Base-by-base conservation (phyloP, 2,888 invertebrate species). In the Melanotus villosus region DNA sequence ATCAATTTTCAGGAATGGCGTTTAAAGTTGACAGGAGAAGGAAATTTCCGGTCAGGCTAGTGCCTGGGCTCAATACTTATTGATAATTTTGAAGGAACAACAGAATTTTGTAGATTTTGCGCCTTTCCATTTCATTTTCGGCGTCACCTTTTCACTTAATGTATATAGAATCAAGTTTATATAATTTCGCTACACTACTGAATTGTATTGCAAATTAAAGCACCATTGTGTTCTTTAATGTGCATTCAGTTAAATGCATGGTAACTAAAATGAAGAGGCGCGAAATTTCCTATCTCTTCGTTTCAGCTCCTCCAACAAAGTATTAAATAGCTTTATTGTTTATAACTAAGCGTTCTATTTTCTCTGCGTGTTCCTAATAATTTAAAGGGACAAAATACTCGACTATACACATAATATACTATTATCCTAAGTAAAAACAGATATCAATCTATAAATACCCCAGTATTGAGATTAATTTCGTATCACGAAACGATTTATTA, bases 181-280 rank as follows among this genome's bases (percentile, higher is more conserved):
- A 38, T 36, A 36, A 36, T 56, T 56, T 5, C 21, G n/a, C 41
- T 23, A 12, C 18, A 36, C 10, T 36, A 26, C 26, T 32, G 30
- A 50, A 50, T 6, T 19, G 45, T 12, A 52, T 63, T 63, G 63
- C 41, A 36, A 30, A 45, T 63, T 50, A 41, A 41, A 52, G 38
- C 18, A 4, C 41, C 38, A 52, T 63, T 63, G 52, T 47, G n/a
- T 36, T 19, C 62, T 38, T 62, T 62, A 62, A 50, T 62, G 47
- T 21, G 36, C 41, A 54, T n/a, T 52, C 63, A 41, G 41, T 41
- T 9, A 63, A 63, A 38, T 63, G 52, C 38, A 41, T 36, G 52
- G 30, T 16, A 52, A 63, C 16, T 54, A 52, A 63, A 21, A 36
- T 19, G 30, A 60, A 63, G 23, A 16, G 36, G 41, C 14, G 30